Conservation (phyloP, 1,140 invertebrate species). For the Cherax quadricarinatus region DNA sequence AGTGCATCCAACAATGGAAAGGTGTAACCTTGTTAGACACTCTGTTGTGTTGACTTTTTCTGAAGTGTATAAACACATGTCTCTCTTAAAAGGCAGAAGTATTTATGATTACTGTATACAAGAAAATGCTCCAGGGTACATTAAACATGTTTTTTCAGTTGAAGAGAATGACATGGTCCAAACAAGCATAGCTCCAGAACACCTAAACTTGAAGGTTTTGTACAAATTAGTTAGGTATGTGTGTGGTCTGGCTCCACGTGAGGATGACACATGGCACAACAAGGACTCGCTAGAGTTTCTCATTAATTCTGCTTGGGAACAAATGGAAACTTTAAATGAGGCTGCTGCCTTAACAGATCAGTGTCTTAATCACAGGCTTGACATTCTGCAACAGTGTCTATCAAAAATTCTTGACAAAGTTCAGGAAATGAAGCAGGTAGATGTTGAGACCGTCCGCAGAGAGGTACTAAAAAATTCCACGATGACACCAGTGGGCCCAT, state of each 20-base stretch:
- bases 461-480: not conserved
- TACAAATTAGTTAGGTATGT: conserved; percentile 26
- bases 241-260: conserved; percentile 7
- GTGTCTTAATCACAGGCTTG: not conserved
- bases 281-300: conserved; percentile 22
- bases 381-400: conserved; percentile 8
- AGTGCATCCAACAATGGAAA: not conserved
- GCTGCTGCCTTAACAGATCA: not conserved
- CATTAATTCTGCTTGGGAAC: not conserved
- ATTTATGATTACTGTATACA: conserved; percentile 11
- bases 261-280: not conserved
- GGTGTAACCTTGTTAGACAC: not conserved
- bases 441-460: not conserved
- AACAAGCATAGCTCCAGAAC: not conserved
- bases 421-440: conserved; percentile 7
- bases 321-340: not conserved
- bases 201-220: not conserved
- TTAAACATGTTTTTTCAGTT: not conserved
- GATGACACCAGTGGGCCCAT: not conserved
- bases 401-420: conserved; percentile 5
- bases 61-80: not conserved
- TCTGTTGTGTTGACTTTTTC: not conserved
- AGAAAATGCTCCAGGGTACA: conserved; percentile 3
- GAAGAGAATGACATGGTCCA: not conserved
- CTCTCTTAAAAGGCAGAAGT: conserved; percentile 3